Conservation (phyloP, 2,797 vertebrate species). For the Iguana delicatissima region DNA sequence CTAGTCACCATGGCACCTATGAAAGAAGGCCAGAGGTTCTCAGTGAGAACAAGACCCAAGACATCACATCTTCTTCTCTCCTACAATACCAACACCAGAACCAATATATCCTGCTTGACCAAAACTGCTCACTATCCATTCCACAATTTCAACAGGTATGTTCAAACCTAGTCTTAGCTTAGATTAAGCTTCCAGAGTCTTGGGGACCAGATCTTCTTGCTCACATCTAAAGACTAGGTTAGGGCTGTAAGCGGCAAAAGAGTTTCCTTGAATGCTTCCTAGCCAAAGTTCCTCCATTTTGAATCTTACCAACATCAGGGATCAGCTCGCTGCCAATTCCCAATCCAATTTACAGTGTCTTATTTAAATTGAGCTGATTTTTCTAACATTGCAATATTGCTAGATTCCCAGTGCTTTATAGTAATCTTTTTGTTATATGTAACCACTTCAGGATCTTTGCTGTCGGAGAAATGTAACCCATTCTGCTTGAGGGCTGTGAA, state of each 20-base stretch:
- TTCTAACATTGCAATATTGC: too few relatives aligned
- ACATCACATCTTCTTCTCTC: neutral
- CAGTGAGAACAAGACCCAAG: neutral
- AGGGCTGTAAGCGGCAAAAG: neutral
- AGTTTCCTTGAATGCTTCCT: too few relatives aligned
- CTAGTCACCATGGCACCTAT: constrained; percentile 28
- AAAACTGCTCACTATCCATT: neutral
- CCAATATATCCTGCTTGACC: neutral
- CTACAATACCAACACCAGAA: neutral
- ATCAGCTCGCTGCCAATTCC: too few relatives aligned
- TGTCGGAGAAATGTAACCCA: too few relatives aligned
- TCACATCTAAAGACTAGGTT: neutral
- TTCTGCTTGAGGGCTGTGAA: too few relatives aligned
- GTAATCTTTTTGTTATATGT: too few relatives aligned
- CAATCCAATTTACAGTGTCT: too few relatives aligned
- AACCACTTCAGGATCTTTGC: too few relatives aligned
- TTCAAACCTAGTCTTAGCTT: neutral
- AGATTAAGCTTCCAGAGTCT: neutral
- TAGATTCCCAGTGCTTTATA: too few relatives aligned
- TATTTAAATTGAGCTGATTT: too few relatives aligned
- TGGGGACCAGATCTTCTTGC: neutral
- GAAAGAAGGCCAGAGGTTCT: constrained; percentile 4
- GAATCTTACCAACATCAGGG: too few relatives aligned
- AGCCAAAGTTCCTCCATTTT: too few relatives aligned
- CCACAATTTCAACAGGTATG: neutral